Conservation (phyloP, 2,113 vertebrate species). For the Tor tambroides region DNA sequence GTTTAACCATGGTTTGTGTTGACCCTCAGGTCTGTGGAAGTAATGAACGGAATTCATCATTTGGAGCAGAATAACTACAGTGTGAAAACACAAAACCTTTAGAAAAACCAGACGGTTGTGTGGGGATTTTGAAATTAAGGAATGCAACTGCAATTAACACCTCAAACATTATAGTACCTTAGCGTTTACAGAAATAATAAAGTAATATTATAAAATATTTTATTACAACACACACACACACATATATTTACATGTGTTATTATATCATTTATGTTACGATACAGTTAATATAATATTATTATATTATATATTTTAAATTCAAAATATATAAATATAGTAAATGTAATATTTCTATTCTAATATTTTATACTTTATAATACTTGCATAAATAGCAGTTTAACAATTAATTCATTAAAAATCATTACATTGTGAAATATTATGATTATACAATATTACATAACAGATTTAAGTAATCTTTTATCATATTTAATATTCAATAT, state of each 20-base stretch:
- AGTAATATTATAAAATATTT: too few species aligned
- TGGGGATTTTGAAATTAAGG: not conserved
- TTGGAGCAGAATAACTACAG: slow-evolving; percentile 12
- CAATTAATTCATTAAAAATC: not conserved
- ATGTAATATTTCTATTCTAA: not conserved
- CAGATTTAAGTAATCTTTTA: not conserved
- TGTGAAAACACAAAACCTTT: slow-evolving; percentile 25
- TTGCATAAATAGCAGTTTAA: not conserved
- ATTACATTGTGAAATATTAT: not conserved
- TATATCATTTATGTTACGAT: too few species aligned
- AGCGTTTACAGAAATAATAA: not conserved
- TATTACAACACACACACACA: too few species aligned
- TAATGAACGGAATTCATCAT: slow-evolving; percentile 48
- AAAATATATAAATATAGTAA: not conserved
- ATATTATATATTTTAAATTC: too few species aligned
- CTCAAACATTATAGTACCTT: not conserved
- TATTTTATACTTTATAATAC: too few species aligned
- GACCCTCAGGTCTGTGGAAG: slow-evolving; percentile 45
- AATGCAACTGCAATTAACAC: not conserved
- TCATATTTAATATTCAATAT: not conserved
- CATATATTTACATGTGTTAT: too few species aligned
- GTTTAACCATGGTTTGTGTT: slow-evolving; percentile 44
- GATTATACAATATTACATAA: not conserved
- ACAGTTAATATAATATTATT: too few species aligned
- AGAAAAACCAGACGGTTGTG: not conserved